Conservation (phyloP, 2,888 invertebrate genomes). For the Bugula neritina region DNA sequence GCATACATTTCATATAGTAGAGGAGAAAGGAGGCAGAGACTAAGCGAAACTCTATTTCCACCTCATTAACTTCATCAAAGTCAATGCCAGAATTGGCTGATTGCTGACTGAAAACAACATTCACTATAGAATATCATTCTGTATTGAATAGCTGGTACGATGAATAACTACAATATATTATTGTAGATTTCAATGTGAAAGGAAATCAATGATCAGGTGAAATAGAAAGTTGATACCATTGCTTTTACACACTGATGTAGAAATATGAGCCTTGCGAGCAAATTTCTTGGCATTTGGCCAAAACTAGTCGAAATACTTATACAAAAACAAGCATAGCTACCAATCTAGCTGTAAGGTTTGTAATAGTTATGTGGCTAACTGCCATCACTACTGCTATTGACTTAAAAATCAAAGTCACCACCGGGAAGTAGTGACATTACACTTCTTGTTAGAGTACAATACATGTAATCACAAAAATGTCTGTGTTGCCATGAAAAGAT, state of each 20-base stretch:
- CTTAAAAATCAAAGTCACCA: no score
- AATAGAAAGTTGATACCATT: background rate
- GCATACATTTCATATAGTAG: no score
- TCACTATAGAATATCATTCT: background rate
- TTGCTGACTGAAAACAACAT: background rate
- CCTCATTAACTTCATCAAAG: background rate
- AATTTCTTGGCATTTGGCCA: background rate
- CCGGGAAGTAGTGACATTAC: no score
- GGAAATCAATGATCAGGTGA: constrained; percentile 22
- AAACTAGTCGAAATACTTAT: background rate
- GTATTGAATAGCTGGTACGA: background rate
- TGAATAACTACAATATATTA: background rate
- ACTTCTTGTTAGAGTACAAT: no score
- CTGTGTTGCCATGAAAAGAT: no score
- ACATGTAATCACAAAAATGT: no score
- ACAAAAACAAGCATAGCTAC: no score
- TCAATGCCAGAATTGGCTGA: background rate
- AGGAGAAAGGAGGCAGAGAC: no score
- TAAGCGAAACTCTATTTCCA: no score
- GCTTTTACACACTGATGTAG: background rate
- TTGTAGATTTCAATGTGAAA: background rate
- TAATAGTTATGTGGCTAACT: no score
- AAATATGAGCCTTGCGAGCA: background rate
- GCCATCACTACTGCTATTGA: no score
- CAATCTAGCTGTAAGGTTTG: no score